phyloP scores from a whole-genome alignment of 2,888 invertebrate genomes.

The Heteromurus nitidus region DNA sequence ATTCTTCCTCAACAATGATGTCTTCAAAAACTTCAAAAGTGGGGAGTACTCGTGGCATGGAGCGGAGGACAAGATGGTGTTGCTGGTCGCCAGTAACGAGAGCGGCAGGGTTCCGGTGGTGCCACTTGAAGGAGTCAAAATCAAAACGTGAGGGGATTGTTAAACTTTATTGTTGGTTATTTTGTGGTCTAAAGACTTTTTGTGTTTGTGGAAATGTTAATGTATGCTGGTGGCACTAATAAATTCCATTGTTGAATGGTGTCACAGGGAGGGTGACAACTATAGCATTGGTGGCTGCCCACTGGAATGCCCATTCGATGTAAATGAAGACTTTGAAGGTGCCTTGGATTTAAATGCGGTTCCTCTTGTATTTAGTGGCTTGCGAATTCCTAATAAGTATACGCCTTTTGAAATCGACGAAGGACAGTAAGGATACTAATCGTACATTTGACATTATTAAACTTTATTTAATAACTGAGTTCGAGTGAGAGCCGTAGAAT shows the following conservation, averaged over 20 bases:
- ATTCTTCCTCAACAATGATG: slow-evolving; percentile 67
- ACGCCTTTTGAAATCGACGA: neutral
- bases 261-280: slow-evolving; percentile 25
- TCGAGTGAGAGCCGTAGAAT: too few relatives aligned
- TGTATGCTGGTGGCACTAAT: neutral
- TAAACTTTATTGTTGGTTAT: neutral
- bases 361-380: slow-evolving; percentile 54
- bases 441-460: too few relatives aligned
- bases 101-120: neutral
- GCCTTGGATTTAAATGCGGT: slow-evolving; percentile 30
- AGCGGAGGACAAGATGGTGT: slow-evolving; percentile 24
- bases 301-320: slow-evolving; percentile 72
- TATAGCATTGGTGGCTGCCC: slow-evolving; percentile 69
- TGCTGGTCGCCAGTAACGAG: slow-evolving; percentile 44
- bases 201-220: neutral
- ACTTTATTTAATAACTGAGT: neutral
- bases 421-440: slow-evolving; percentile 31
- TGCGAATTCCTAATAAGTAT: slow-evolving; percentile 57
- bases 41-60: slow-evolving; percentile 66
- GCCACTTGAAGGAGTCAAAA: neutral
- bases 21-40: slow-evolving; percentile 62
- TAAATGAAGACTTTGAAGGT: slow-evolving; percentile 71
- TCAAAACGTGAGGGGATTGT: neutral
- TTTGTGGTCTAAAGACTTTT: neutral
- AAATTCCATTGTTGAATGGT: neutral